Conservation (phyloP, 2,888 invertebrate genomes). For the Sinopyrophorus schimmeli region DNA sequence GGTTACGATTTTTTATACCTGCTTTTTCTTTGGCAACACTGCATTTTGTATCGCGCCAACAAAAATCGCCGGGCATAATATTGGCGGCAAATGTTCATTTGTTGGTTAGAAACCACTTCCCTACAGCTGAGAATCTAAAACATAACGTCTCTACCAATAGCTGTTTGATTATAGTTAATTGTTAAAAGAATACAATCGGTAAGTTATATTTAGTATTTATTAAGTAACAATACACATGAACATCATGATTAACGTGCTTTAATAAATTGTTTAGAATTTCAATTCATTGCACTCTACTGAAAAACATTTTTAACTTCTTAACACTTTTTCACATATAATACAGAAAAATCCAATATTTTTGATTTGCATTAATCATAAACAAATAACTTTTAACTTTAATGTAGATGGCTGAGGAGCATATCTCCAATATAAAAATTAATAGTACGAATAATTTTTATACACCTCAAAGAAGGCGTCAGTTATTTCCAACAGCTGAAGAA, state of each 20-base stretch:
- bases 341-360: conserved; percentile 2
- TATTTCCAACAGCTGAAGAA: conserved; percentile 57
- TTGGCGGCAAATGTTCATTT: conserved; percentile 36
- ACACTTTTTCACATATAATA: not conserved
- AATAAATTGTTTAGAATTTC: not conserved
- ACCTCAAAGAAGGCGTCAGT: conserved; percentile 65
- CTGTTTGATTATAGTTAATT: conserved; percentile 1
- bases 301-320: not conserved
- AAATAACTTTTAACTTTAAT: too few species aligned
- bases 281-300: not conserved
- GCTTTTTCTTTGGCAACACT: too few species aligned
- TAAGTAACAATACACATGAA: too few species aligned
- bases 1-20: too few species aligned
- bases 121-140: too few species aligned
- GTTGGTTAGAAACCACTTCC: conserved; percentile 31
- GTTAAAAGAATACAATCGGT: conserved; percentile 1
- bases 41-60: conserved; percentile 4
- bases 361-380: too few species aligned
- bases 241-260: too few species aligned
- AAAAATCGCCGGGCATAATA: conserved; percentile 6
- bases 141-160: too few species aligned
- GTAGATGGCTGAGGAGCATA: not conserved
- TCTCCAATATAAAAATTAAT: not conserved
- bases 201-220: not conserved
- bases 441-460: not conserved